Conservation (phyloP, 2,888 invertebrate species). For the Ariolimax columbianus region DNA sequence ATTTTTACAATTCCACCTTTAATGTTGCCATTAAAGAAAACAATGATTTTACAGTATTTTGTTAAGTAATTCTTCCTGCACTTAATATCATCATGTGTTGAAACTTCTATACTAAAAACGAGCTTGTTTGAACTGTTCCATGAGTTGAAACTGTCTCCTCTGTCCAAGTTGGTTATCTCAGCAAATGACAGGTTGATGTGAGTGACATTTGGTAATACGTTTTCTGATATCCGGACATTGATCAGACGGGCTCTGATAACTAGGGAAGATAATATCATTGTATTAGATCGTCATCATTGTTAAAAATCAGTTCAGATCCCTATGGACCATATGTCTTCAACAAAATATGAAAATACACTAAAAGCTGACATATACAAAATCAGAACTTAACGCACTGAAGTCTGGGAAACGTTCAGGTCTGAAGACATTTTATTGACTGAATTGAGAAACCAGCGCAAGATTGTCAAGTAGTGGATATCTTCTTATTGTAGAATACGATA, state of each 20-base stretch:
- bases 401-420: too few species aligned
- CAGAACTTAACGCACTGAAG: too few species aligned
- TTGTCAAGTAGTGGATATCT: too few species aligned
- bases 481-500: too few species aligned
- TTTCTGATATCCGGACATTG: background rate
- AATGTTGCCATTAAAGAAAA: slow-evolving; percentile 2
- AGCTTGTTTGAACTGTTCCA: background rate
- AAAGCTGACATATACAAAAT: too few species aligned
- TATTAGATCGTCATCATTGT: too few species aligned
- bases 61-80: slow-evolving; percentile 15
- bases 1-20: background rate
- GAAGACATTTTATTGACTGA: too few species aligned
- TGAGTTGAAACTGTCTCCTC: background rate
- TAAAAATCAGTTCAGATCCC: too few species aligned
- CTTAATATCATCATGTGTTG: background rate
- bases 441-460: too few species aligned
- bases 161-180: slow-evolving; percentile 1
- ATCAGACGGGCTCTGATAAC: background rate
- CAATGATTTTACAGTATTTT: slow-evolving; percentile 2
- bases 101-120: background rate
- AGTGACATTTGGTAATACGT: background rate
- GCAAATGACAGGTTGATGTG: background rate
- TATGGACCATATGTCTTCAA: too few species aligned
- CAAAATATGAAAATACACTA: too few species aligned
- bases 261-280: background rate